Evolutionary conservation across 2,113 vertebrate genomes (phyloP).

Genomic region (Percina caprodes): DNA sequence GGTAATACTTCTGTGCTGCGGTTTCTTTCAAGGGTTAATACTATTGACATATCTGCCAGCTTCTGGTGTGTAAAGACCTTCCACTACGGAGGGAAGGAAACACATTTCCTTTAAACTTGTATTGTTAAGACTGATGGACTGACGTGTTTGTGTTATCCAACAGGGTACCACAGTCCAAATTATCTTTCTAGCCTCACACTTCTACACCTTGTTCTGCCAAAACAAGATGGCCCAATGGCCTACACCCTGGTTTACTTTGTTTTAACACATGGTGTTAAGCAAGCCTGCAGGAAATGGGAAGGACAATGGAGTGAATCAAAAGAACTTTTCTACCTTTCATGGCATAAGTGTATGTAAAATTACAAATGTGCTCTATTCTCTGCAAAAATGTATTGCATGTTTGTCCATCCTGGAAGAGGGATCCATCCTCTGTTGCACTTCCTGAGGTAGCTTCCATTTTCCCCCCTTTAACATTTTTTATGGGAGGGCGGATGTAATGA

Average conservation of each 20-base stretch:
- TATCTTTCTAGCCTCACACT: neutral
- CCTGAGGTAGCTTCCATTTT: too few species aligned
- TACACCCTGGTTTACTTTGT: neutral
- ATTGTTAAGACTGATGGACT: slow-evolving; percentile 28
- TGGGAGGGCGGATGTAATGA: too few species aligned
- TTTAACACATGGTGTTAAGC: neutral
- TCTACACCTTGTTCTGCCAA: neutral
- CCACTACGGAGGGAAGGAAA: slow-evolving; percentile 33
- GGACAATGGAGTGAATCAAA: neutral
- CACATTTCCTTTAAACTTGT: slow-evolving; percentile 32
- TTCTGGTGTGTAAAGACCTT: slow-evolving; percentile 1
- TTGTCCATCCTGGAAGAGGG: neutral
- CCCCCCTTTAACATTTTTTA: neutral
- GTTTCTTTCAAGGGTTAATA: neutral
- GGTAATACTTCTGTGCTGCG: neutral
- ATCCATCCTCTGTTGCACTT: too few species aligned
- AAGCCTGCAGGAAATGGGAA: neutral
- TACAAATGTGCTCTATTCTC: neutral
- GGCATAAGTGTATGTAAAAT: neutral
- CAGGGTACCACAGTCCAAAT: neutral
- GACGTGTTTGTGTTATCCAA: slow-evolving; percentile 38
- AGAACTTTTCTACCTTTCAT: neutral
- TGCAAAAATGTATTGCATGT: neutral
- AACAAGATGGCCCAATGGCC: neutral
- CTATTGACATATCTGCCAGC: neutral